Evolutionary conservation across 2,888 invertebrate species (phyloP).

Genomic region (Trissonchulus latispiculum): DNA sequence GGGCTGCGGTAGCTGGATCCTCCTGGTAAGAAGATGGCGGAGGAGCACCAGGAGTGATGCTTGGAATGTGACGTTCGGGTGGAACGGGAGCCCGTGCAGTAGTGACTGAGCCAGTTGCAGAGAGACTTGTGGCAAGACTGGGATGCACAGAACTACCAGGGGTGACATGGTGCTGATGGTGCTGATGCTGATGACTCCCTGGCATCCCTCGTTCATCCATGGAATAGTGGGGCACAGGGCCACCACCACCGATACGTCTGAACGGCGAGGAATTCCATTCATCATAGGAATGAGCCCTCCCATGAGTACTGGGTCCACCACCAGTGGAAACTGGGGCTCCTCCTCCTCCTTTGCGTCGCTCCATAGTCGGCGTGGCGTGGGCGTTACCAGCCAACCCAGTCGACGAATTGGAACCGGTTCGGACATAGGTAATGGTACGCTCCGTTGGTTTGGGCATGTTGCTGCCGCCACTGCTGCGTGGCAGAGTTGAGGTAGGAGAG

Average conservation of each 20-base stretch:
- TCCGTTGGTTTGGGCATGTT: neutral
- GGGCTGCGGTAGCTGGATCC: neutral
- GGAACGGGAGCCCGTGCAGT: neutral
- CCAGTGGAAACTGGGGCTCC: no score
- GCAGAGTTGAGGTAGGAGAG: neutral
- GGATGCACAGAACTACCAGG: neutral
- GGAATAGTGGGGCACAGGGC: neutral
- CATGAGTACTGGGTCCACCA: no score
- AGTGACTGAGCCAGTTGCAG: neutral
- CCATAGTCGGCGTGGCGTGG: neutral
- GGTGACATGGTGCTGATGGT: no score
- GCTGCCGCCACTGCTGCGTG: no score
- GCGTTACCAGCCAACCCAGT: no score
- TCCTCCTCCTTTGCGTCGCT: neutral
- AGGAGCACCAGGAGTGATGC: neutral
- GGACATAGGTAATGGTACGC: neutral
- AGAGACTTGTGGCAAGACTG: neutral
- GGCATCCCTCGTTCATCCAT: neutral
- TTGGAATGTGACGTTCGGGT: neutral
- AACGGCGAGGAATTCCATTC: neutral
- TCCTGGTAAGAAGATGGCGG: no score
- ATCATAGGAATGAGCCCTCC: neutral
- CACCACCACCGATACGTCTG: neutral
- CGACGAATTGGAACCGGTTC: neutral
- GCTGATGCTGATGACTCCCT: neutral